Percentiles rank a stretch among this genome's conserved stretches.
These are phyloP conservation scores for Athalia cordata DNA, from an alignment of 2,888 invertebrate species.

Conservation along the genomic window DNA sequence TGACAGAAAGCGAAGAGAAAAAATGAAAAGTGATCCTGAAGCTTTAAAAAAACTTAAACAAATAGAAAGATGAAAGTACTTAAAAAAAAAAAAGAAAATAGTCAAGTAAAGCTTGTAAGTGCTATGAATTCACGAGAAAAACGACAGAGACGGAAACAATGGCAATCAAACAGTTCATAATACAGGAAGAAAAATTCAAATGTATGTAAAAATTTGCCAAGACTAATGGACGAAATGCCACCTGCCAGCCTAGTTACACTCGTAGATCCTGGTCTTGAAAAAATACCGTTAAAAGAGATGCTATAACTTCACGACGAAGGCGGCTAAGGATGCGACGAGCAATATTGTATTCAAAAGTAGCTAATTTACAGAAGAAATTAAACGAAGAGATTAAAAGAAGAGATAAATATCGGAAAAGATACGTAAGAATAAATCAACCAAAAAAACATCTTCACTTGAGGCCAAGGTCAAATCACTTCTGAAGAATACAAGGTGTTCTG, in stretches of 20 bases:
- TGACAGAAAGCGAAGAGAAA: slow-evolving; percentile 41
- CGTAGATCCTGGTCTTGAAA: background rate
- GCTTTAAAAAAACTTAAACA: slow-evolving; percentile 24
- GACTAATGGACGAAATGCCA: slow-evolving; percentile 4
- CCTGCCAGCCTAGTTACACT: slow-evolving; percentile 6
- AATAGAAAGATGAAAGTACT: slow-evolving; percentile 18
- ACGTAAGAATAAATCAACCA: background rate
- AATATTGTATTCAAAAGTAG: slow-evolving; percentile 1
- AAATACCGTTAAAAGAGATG: background rate
- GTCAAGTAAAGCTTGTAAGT: slow-evolving; percentile 43
- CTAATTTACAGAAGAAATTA: background rate
- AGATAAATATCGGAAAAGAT: slow-evolving; percentile 9
- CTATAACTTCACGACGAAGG: background rate
- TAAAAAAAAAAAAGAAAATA: slow-evolving; percentile 41
- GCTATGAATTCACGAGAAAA: slow-evolving; percentile 45
- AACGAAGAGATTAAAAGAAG: background rate
- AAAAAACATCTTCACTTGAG: slow-evolving; percentile 12
- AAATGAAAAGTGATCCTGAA: slow-evolving; percentile 40
- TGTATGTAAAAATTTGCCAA: background rate
- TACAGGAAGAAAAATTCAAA: slow-evolving; percentile 9
- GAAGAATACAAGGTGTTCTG: background rate
- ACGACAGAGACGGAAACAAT: slow-evolving; percentile 41
- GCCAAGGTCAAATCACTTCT: background rate
- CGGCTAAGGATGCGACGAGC: slow-evolving; percentile 3
- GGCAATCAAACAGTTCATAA: slow-evolving; percentile 34